Conservation (phyloP, 1,140 invertebrate species). For the Drosophila baimaii region DNA sequence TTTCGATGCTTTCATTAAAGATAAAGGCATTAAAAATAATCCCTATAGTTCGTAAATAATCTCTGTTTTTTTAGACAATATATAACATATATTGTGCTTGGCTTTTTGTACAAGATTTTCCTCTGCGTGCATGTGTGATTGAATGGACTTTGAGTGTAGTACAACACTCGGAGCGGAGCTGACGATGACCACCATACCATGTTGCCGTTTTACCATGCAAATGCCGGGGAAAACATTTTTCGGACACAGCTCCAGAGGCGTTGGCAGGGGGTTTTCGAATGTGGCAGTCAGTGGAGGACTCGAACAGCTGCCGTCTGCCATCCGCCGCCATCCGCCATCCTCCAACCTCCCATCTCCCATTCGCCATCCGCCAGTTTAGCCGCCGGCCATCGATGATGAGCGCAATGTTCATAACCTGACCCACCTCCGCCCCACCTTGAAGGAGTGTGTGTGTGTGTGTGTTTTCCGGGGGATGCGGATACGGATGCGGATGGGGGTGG, state of each 20-base stretch:
- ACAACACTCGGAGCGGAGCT: conserved; percentile 52
- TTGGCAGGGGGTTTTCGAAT: conserved; percentile 13
- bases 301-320: conserved; percentile 50
- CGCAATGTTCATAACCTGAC: conserved; percentile 73
- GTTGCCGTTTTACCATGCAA: conserved; percentile 71
- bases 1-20: neutral
- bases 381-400: conserved; percentile 66
- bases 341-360: conserved; percentile 45
- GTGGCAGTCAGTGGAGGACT: neutral
- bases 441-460: conserved; percentile 7
- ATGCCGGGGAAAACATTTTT: conserved; percentile 74
- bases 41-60: too few species aligned
- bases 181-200: conserved; percentile 59
- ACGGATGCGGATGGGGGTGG: neutral
- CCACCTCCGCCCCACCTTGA: conserved; percentile 6
- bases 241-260: conserved; percentile 69
- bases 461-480: conserved; percentile 4
- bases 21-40: too few species aligned
- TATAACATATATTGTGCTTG: too few species aligned
- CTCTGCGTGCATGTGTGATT: conserved; percentile 49
- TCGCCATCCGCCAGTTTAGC: conserved; percentile 48
- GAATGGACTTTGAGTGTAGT: conserved; percentile 76
- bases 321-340: conserved; percentile 44
- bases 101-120: neutral
- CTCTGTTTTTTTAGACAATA: neutral